Evolutionary conservation across 2,888 invertebrate species (phyloP), one percentile per base, ranked within the genome.

Genomic region (Dione juno): DNA sequence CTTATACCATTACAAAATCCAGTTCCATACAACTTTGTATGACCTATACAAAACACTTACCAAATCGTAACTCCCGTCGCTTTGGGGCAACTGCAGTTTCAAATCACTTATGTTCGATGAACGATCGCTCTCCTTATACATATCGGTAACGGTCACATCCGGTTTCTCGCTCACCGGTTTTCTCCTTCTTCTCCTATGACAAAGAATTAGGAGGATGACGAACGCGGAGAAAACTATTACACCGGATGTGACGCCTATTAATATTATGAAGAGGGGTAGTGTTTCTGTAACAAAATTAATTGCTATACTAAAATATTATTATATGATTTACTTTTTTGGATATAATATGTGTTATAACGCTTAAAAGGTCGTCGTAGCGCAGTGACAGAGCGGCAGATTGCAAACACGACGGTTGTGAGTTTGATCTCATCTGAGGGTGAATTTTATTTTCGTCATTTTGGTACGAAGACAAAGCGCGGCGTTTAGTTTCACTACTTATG

Each of bases 51-150:
- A 16, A 35, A 54, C 35, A 70, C 94, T 93, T 78, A 95, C 95
- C 94, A 94, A 93, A 80, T 97, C 96, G 85, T 96, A 96, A 77
- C 96, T 95, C 40, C 96, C 96, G 70, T 96, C 96, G 69, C 96
- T 96, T 16, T 97, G 97, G 50, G 98, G 95, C 74, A 98, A 94
- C 86, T 98, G 98, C 75, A 97, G 94, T 89, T 98, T 98, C 84
- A 98, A 92, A 88, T 98, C 98, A 77, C 98, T 98, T 78, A 98
- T 97, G 87, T 98, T 98, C 43, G 98, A 98, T 81, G 97, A 97
- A 74, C 97, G 94, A 85, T 98, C 98, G 71, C 97, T 97, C 84
- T 96, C 96, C 77, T 96, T 92, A 76, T 95, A 95, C 81, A 87
- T 84, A 71, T 93, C 92, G 1, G 87, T 91, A 6, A 89, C 90